Conservation (phyloP, 2,113 vertebrate species). For the Argyrosomus japonicus region DNA sequence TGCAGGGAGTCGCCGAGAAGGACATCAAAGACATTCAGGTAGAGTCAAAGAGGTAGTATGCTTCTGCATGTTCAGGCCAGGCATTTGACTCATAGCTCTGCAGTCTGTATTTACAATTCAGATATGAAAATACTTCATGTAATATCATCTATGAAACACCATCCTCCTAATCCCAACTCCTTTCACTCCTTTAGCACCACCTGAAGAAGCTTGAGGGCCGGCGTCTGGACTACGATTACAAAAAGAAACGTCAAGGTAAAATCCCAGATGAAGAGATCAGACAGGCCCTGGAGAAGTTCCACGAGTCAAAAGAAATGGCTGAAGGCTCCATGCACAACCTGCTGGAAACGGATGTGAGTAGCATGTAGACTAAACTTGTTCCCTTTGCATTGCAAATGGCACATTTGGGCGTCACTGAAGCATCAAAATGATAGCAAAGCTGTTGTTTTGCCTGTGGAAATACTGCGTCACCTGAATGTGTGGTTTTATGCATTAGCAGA, state of each 20-base stretch:
- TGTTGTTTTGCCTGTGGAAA: background rate
- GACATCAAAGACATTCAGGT: slow-evolving; percentile 99
- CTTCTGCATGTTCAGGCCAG: background rate
- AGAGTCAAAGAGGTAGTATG: slow-evolving; percentile 23
- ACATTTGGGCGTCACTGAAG: background rate
- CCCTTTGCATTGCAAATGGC: background rate
- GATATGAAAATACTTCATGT: background rate
- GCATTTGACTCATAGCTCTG: slow-evolving; percentile 12
- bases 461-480: background rate
- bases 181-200: slow-evolving; percentile 86
- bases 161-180: slow-evolving; percentile 39
- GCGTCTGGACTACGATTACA: slow-evolving; percentile 97
- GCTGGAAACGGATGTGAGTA: slow-evolving; percentile 94
- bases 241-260: slow-evolving; percentile 98
- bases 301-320: slow-evolving; percentile 94
- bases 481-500: background rate
- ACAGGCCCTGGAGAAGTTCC: slow-evolving; percentile 93
- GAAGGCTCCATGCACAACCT: slow-evolving; percentile 96
- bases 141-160: background rate
- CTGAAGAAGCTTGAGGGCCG: slow-evolving; percentile 96
- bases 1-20: slow-evolving; percentile 95
- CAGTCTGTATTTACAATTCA: background rate
- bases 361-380: background rate
- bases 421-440: too few species aligned
- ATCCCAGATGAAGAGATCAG: slow-evolving; percentile 94